phyloP scores from a whole-genome alignment of 2,113 vertebrate genomes.

The Aegypius monachus region DNA sequence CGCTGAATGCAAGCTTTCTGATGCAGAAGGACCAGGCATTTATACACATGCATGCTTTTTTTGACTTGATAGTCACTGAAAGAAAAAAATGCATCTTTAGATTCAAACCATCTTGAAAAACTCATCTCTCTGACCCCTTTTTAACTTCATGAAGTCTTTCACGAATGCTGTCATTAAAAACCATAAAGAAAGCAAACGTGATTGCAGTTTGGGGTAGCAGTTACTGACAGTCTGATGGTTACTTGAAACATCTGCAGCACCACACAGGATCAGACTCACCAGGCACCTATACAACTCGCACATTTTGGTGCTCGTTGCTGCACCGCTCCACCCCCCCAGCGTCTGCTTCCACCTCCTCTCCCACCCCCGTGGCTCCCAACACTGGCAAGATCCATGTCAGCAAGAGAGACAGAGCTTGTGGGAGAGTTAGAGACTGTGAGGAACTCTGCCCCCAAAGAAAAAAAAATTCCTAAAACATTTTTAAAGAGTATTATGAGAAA shows the following conservation, averaged over 20 bases:
- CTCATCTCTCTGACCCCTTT: not conserved
- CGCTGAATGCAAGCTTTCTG: not conserved
- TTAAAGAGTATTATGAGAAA: not conserved
- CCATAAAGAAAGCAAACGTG: not conserved
- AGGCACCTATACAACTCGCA: rapidly evolving
- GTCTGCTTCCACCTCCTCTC: not conserved
- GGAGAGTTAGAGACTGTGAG: not conserved
- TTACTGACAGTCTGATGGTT: rapidly evolving
- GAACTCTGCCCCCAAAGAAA: not conserved
- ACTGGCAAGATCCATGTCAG: not conserved
- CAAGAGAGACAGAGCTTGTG: not conserved
- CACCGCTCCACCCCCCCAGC: not conserved
- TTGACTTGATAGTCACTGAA: not conserved
- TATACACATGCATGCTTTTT: not conserved
- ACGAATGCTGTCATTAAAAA: not conserved
- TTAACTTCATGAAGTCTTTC: not conserved
- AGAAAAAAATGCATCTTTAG: not conserved
- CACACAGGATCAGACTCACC: rapidly evolving
- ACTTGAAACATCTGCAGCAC: not conserved
- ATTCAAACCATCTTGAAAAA: not conserved
- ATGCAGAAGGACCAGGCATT: not conserved
- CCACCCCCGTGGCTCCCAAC: not conserved
- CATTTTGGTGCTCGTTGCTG: not conserved
- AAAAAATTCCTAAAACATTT: not conserved
- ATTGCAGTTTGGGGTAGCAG: not conserved